Evolutionary conservation across 2,888 invertebrate genomes (phyloP).

Genomic region (Latrodectus elegans): DNA sequence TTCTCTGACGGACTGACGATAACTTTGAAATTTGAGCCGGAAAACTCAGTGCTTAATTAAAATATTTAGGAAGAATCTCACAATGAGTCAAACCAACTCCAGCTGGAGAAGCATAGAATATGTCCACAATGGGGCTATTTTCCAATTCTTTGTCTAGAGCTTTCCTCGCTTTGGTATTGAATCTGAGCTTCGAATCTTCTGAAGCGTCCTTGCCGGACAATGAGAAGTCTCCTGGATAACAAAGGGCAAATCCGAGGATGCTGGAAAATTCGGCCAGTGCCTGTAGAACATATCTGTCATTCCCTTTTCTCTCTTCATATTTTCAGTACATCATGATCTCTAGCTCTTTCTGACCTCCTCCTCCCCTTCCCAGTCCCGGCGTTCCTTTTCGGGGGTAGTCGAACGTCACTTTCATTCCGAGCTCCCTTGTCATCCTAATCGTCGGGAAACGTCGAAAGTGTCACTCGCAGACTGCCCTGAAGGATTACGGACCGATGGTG

Average conservation of each 20-base stretch:
- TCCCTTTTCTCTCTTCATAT: slow-evolving; percentile 35
- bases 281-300: slow-evolving; percentile 46
- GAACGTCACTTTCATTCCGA: slow-evolving; percentile 69
- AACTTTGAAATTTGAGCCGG: too few species aligned
- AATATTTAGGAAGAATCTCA: too few species aligned
- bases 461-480: slow-evolving; percentile 68
- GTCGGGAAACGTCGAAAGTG: slow-evolving; percentile 64
- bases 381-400: slow-evolving; percentile 56
- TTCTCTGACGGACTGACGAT: too few species aligned
- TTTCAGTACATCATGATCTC: slow-evolving; percentile 28
- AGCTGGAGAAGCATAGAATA: too few species aligned
- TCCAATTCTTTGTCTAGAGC: not conserved
- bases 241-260: slow-evolving; percentile 3
- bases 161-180: not conserved
- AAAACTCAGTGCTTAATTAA: too few species aligned
- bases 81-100: too few species aligned
- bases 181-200: not conserved
- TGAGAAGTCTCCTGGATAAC: slow-evolving; percentile 19
- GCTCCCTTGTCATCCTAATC: slow-evolving; percentile 68
- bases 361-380: slow-evolving; percentile 10
- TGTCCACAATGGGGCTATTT: not conserved
- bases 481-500: slow-evolving; percentile 70
- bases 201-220: slow-evolving; percentile 24
- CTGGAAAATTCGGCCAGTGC: slow-evolving; percentile 32
- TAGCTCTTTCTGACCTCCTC: slow-evolving; percentile 4